These are phyloP conservation scores for Nettapus auritus DNA, from an alignment of 2,113 vertebrate species.

Conservation along the genomic window DNA sequence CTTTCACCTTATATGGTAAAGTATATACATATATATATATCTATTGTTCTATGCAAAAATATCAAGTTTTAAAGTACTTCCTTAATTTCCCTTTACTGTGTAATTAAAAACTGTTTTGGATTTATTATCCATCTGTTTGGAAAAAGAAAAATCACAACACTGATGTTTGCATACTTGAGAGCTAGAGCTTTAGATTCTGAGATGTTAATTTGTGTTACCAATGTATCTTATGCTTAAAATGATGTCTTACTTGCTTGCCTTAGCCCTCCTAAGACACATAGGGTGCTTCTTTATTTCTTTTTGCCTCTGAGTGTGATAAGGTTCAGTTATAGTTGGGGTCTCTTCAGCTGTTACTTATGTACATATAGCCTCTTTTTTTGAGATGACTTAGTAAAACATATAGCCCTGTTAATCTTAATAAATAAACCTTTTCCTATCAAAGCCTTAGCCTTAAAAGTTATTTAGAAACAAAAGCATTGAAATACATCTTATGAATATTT, in stretches of 20 bases:
- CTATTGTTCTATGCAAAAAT: background rate
- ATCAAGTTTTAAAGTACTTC: background rate
- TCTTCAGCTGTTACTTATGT: background rate
- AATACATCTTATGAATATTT: background rate
- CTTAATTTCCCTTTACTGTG: background rate
- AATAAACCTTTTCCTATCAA: background rate
- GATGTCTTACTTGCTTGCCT: background rate
- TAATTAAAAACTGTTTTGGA: background rate
- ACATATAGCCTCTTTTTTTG: background rate
- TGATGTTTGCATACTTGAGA: background rate
- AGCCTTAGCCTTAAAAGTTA: background rate
- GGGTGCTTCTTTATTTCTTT: background rate
- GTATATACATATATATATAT: background rate
- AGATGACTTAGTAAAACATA: background rate
- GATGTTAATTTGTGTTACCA: background rate
- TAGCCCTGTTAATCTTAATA: background rate
- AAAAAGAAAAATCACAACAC: background rate
- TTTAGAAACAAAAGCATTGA: background rate
- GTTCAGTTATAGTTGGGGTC: background rate
- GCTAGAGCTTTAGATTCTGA: background rate
- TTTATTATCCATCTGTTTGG: background rate
- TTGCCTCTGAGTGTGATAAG: background rate
- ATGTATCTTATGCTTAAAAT: background rate
- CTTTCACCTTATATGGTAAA: background rate
- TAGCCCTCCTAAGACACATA: background rate